A percentile compares a stretch with the other conserved stretches of the same genome.
Evolutionary conservation across 2,888 invertebrate species (phyloP).

Genomic region (Rhagonycha fulva): DNA sequence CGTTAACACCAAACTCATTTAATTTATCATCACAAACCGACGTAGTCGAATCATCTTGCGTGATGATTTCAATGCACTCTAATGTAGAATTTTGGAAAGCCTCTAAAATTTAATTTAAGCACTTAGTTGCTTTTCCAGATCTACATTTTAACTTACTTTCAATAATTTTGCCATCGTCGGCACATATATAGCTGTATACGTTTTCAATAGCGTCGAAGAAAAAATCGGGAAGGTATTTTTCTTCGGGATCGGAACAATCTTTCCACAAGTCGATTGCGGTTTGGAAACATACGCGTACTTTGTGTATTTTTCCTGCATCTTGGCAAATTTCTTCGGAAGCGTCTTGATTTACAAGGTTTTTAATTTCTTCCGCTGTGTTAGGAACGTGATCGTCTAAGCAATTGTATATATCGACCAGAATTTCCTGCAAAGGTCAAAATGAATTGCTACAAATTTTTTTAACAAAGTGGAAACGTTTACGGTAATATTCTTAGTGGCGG

Average conservation of each 20-base stretch:
- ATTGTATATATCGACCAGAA: background rate
- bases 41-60: background rate
- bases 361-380: background rate
- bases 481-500: background rate
- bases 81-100: background rate
- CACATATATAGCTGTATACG: constrained; percentile 1
- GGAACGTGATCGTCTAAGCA: constrained; percentile 6
- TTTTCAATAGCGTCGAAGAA: constrained; percentile 5
- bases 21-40: background rate
- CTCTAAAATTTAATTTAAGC: background rate
- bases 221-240: constrained; percentile 14
- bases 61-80: background rate
- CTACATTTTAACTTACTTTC: background rate
- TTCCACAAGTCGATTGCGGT: background rate
- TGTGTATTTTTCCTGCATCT: background rate
- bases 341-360: background rate
- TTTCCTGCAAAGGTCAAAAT: background rate
- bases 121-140: background rate
- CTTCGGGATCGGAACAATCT: constrained; percentile 7
- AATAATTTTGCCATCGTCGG: background rate
- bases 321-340: constrained; percentile 5
- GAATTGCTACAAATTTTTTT: background rate
- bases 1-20: background rate
- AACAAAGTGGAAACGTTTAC: background rate
- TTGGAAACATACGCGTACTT: constrained; percentile 2